Conservation (phyloP, 2,113 vertebrate species). For the Psammodynastes pulverulentus region DNA sequence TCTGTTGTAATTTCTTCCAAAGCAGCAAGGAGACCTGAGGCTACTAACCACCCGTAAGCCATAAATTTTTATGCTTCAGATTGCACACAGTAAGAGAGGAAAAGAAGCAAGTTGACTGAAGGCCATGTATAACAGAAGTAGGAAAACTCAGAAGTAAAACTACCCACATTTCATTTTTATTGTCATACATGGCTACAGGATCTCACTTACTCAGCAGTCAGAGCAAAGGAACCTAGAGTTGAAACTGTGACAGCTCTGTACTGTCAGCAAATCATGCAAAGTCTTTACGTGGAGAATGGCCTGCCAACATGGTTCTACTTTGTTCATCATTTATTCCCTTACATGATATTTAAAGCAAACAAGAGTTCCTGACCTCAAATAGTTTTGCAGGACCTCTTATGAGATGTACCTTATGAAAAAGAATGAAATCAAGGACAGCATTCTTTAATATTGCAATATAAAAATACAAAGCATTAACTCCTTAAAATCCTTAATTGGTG, state of each 20-base stretch:
- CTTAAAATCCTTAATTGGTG: neutral
- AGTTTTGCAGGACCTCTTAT: neutral
- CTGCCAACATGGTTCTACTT: neutral
- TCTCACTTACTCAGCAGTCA: neutral
- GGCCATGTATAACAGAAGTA: conserved; percentile 24
- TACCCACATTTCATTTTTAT: neutral
- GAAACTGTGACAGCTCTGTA: neutral
- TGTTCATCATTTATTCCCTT: neutral
- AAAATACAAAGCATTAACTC: neutral
- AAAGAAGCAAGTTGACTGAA: neutral
- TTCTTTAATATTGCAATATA: neutral
- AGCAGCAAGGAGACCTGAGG: conserved; percentile 26
- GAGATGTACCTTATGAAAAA: neutral
- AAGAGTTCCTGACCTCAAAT: neutral
- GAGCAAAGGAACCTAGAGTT: neutral
- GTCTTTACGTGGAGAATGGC: neutral
- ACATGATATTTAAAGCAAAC: neutral
- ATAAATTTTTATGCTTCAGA: conserved; percentile 3
- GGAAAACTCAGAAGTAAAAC: conserved; percentile 16
- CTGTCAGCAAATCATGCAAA: neutral
- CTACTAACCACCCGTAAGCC: conserved; percentile 8
- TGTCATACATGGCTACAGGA: neutral
- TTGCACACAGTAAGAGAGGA: neutral
- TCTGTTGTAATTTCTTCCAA: conserved; percentile 19
- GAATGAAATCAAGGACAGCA: neutral